Percentiles rank a stretch among this genome's conserved stretches.
Conservation (phyloP, 2,797 vertebrate genomes). For the Macroramphosus scolopax region DNA sequence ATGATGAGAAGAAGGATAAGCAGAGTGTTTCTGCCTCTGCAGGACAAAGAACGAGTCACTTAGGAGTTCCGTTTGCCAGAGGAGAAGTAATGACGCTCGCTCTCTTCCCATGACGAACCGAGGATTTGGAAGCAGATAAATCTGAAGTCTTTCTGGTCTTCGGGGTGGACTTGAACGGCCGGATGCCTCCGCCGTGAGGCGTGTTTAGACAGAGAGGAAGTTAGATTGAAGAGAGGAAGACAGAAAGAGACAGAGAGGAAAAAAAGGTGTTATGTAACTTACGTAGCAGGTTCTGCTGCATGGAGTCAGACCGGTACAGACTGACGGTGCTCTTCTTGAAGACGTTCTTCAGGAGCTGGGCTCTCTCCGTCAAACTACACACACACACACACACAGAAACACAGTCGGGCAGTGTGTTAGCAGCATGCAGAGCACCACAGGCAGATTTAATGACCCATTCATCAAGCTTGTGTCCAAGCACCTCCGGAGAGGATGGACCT, state of each 20-base stretch:
- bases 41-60: slow-evolving; percentile 7
- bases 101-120: slow-evolving; percentile 8
- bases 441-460: slow-evolving; percentile 62
- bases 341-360: slow-evolving; percentile 97
- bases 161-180: background rate
- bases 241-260: background rate
- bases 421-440: slow-evolving; percentile 52
- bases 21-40: slow-evolving; percentile 11
- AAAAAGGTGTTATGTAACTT: slow-evolving; percentile 70
- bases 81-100: slow-evolving; percentile 13
- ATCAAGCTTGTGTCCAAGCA: slow-evolving; percentile 48
- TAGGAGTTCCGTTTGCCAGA: slow-evolving; percentile 19
- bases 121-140: slow-evolving; percentile 22
- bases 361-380: slow-evolving; percentile 91
- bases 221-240: background rate
- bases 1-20: slow-evolving; percentile 25
- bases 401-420: slow-evolving; percentile 49
- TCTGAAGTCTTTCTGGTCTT: slow-evolving; percentile 1
- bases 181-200: background rate
- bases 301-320: slow-evolving; percentile 91
- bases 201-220: background rate
- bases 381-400: slow-evolving; percentile 25
- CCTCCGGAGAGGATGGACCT: slow-evolving; percentile 54
- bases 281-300: slow-evolving; percentile 97
- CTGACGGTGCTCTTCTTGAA: slow-evolving; percentile 98